phyloP scores from a whole-genome alignment of 2,113 vertebrate genomes.

The Poicephalus meyeri region DNA sequence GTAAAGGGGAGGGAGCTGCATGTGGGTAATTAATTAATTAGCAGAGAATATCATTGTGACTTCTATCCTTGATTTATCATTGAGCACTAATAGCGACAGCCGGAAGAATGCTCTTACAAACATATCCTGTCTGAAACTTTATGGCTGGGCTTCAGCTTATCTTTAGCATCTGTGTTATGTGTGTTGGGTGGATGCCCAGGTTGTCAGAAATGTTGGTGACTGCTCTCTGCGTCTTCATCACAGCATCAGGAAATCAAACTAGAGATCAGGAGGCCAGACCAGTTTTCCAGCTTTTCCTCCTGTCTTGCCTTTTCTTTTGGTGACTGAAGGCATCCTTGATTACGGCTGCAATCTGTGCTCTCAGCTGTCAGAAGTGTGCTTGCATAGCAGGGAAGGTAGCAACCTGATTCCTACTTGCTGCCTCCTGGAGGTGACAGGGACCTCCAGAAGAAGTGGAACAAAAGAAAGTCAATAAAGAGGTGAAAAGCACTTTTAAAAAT shows the following conservation, averaged over 20 bases:
- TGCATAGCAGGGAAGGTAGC: background rate
- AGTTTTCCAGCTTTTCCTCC: background rate
- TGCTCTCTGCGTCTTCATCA: background rate
- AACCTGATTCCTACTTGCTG: background rate
- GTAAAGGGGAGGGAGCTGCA: background rate
- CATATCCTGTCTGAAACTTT: background rate
- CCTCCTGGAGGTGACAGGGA: background rate
- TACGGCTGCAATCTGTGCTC: background rate
- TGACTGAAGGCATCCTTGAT: background rate
- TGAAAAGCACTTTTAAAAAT: background rate
- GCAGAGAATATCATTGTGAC: background rate
- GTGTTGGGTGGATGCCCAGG: background rate
- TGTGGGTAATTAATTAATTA: slow-evolving; percentile 32
- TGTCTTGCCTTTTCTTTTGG: background rate
- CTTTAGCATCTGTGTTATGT: background rate
- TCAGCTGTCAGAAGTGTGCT: background rate
- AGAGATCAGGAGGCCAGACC: background rate
- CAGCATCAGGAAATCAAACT: background rate
- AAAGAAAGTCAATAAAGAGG: background rate
- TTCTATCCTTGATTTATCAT: slow-evolving; percentile 8
- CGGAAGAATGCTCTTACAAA: background rate
- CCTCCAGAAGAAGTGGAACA: background rate
- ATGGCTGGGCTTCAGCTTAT: background rate
- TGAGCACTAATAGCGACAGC: background rate
- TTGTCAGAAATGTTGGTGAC: background rate